These are phyloP conservation scores for Myrmecobius fasciatus DNA, from an alignment of 2,113 vertebrate genomes.

Conservation along the genomic window DNA sequence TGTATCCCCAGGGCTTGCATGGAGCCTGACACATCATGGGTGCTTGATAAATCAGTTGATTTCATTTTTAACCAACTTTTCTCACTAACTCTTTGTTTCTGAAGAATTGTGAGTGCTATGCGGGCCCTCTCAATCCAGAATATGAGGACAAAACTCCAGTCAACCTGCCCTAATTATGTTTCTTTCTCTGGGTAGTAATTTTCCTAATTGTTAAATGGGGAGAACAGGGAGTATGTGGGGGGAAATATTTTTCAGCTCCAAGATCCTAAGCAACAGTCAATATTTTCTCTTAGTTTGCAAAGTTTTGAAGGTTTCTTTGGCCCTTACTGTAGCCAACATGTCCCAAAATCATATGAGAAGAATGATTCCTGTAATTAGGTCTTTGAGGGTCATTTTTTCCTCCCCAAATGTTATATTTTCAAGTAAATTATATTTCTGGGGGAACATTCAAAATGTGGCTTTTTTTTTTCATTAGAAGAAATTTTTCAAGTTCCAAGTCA, in stretches of 20 bases:
- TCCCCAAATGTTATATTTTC: conserved; percentile 57
- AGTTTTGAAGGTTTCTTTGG: neutral
- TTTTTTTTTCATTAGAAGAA: conserved; percentile 46
- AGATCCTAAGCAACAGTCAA: neutral
- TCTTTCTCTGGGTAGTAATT: neutral
- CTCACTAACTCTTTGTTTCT: neutral
- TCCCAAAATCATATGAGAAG: conserved; percentile 23
- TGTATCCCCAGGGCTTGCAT: neutral
- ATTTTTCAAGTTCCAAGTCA: conserved; percentile 49
- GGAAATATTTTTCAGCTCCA: neutral
- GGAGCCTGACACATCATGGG: neutral
- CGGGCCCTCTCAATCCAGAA: neutral
- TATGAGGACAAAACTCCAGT: neutral
- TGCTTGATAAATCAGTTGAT: neutral
- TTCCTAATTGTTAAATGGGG: neutral
- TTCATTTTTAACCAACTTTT: neutral
- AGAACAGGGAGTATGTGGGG: neutral
- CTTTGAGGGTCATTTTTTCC: conserved; percentile 22
- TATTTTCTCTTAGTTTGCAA: neutral
- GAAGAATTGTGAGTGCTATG: neutral
- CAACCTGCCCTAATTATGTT: neutral
- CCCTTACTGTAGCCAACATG: neutral
- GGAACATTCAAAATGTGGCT: conserved; percentile 39
- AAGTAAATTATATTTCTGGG: conserved; percentile 56
- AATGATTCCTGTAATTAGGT: conserved; percentile 3